Conservation (phyloP, 37 sponge, comb jelly and placozoan genomes). For the Cliona cf. orientalis region DNA sequence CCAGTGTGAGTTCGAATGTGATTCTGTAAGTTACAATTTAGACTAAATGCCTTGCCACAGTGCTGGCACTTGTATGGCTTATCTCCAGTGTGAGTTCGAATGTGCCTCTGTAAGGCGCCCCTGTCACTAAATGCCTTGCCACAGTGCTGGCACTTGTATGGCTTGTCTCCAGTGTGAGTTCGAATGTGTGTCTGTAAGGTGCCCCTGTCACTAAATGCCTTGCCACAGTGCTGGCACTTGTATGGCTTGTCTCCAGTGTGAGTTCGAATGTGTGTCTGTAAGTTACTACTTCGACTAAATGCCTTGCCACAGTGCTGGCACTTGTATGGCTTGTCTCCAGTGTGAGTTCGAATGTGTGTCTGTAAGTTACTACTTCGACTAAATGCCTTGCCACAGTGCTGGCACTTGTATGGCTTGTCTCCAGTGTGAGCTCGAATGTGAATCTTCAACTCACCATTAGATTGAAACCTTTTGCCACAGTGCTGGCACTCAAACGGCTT, state of each 20-base stretch:
- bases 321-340: constrained; percentile 12
- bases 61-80: constrained; percentile 66
- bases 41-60: constrained; percentile 21
- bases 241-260: constrained; percentile 11
- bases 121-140: constrained; percentile 48
- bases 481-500: neutral
- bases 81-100: constrained; percentile 76
- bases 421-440: neutral
- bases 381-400: neutral
- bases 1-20: constrained; percentile 25
- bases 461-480: neutral
- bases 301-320: constrained; percentile 50
- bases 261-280: constrained; percentile 40
- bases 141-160: too few relatives aligned
- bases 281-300: constrained; percentile 7
- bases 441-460: neutral
- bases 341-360: neutral
- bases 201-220: neutral
- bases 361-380: neutral
- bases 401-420: neutral
- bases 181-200: constrained; percentile 20
- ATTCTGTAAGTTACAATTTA: neutral
- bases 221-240: constrained; percentile 26
- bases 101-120: constrained; percentile 50
- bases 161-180: constrained; percentile 13